Percentiles rank a stretch among this genome's conserved stretches.
Evolutionary conservation across 2,888 invertebrate species (phyloP).

Genomic region (Chirona hameri): DNA sequence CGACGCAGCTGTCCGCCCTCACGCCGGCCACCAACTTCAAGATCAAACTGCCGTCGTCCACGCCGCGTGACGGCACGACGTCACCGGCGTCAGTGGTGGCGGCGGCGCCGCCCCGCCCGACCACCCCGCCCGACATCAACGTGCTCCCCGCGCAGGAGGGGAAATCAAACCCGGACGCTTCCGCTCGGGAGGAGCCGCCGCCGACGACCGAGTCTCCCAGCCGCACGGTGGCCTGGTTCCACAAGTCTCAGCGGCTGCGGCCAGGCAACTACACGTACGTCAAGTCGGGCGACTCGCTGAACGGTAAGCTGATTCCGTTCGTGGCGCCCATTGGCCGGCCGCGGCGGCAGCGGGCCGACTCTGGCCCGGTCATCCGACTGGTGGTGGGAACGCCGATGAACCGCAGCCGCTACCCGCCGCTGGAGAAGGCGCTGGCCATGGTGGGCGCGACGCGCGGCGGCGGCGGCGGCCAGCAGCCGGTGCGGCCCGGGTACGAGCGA

Average conservation of each 20-base stretch:
- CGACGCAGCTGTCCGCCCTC: neutral
- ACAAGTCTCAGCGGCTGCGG: slow-evolving; percentile 14
- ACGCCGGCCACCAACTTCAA: neutral
- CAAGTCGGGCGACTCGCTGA: slow-evolving; percentile 4
- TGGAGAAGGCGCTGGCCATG: slow-evolving; percentile 7
- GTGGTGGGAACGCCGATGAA: neutral
- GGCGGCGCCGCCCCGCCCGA: neutral
- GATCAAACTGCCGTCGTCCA: neutral
- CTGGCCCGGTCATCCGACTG: neutral
- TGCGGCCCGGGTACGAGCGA: neutral
- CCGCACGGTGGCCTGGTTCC: slow-evolving; percentile 10
- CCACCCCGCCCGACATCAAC: neutral
- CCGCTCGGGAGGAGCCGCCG: neutral
- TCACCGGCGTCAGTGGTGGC: neutral
- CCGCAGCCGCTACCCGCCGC: neutral
- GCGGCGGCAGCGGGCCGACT: neutral
- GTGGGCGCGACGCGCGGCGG: neutral
- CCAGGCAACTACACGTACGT: slow-evolving; percentile 12
- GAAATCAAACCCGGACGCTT: neutral
- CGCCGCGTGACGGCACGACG: neutral
- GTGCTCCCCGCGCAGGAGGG: neutral
- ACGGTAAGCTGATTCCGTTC: slow-evolving; percentile 23
- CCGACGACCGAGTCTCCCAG: neutral
- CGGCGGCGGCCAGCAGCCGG: too few relatives aligned
- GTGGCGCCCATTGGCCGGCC: neutral